Conservation (phyloP, 2,113 vertebrate species). For the Collichthys lucidus region DNA sequence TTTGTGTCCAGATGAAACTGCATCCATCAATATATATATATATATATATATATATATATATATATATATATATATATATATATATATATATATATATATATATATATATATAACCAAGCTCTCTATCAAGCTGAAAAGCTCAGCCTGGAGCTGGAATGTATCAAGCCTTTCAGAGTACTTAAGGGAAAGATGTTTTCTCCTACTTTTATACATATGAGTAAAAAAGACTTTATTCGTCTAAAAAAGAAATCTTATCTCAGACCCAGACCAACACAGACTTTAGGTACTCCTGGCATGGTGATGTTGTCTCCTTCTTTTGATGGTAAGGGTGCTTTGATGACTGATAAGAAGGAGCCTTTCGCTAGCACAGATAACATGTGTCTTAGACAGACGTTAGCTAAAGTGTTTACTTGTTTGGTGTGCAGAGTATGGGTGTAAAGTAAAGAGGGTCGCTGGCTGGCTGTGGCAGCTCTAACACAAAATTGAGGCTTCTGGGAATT, state of each 20-base stretch:
- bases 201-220: not conserved
- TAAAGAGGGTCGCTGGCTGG: not conserved
- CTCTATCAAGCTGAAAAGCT: not conserved
- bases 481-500: not conserved
- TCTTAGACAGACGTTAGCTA: not conserved
- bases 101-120: not conserved
- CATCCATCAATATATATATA: not conserved
- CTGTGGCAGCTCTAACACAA: not conserved
- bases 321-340: not conserved
- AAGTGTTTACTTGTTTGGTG: not conserved
- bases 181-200: not conserved
- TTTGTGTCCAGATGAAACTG: not conserved
- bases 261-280: not conserved
- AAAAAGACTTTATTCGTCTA: not conserved
- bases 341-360: not conserved
- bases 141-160: not conserved
- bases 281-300: too few species aligned
- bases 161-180: not conserved
- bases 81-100: too few species aligned
- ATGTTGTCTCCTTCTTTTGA: not conserved
- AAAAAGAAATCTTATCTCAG: not conserved
- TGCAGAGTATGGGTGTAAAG: not conserved
- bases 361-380: not conserved
- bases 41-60: too few species aligned
- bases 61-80: too few species aligned